phyloP scores from a whole-genome alignment of 53 echinoderm and acorn worm genomes.

The Luidia sarsii region DNA sequence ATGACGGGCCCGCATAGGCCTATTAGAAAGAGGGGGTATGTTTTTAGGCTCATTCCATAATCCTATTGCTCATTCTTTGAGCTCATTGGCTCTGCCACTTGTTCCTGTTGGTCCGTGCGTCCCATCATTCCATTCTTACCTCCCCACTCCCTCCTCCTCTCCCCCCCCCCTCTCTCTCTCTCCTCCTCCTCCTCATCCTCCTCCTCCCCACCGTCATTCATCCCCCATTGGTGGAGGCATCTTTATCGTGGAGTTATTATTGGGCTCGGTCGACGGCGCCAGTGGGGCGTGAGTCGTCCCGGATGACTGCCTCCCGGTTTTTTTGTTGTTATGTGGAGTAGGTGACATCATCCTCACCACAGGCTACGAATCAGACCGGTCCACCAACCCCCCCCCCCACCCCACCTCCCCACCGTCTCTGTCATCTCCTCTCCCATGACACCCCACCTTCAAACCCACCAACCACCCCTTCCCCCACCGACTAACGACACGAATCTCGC shows the following conservation, averaged over 20 bases:
- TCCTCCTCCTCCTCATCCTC: too few species aligned
- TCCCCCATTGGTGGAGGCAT: constrained; percentile 9
- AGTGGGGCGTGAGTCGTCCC: constrained; percentile 27
- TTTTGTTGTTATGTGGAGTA: too few species aligned
- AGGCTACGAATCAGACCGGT: not conserved
- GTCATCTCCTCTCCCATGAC: too few species aligned
- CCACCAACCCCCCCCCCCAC: not conserved
- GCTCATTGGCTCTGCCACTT: constrained; percentile 20
- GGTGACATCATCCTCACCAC: constrained; percentile 22
- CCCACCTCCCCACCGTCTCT: too few species aligned
- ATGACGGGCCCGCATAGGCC: too few species aligned
- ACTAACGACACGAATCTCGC: too few species aligned
- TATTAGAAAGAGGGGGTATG: constrained; percentile 24
- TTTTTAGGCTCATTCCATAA: constrained; percentile 4
- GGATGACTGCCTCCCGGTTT: constrained; percentile 42
- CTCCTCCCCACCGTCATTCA: not conserved
- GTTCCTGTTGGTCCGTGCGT: constrained; percentile 33
- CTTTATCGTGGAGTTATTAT: constrained; percentile 54
- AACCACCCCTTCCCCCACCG: too few species aligned
- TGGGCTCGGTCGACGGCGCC: constrained; percentile 44
- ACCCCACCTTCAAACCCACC: too few species aligned
- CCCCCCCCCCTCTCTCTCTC: not conserved
- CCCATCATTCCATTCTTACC: too few species aligned
- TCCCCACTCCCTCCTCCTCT: too few species aligned
- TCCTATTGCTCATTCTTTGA: constrained; percentile 25